Evolutionary conservation across 2,113 vertebrate genomes (phyloP).

Genomic region (Colaptes auratus): DNA sequence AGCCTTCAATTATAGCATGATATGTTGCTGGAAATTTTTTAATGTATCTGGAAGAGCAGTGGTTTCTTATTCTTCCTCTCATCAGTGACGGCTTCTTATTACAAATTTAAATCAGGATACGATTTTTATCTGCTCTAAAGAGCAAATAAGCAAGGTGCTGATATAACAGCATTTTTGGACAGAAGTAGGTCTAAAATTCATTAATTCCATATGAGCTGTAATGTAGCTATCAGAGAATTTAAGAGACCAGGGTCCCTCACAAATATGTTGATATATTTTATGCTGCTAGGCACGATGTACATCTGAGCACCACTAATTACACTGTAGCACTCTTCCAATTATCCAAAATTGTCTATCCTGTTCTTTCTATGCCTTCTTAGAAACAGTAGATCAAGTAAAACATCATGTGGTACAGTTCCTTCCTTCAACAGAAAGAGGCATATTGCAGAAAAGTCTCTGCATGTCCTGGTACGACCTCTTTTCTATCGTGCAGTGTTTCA

Average conservation of each 20-base stretch:
- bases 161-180: neutral
- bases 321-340: neutral
- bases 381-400: neutral
- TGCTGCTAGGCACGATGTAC: neutral
- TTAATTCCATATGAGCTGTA: neutral
- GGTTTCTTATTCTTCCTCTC: neutral
- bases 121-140: neutral
- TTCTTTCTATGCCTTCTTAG: neutral
- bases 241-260: neutral
- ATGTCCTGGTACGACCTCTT: neutral
- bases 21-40: neutral
- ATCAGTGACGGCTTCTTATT: neutral
- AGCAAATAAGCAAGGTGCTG: neutral
- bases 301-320: neutral
- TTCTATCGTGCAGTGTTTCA: neutral
- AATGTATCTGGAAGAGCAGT: neutral
- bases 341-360: neutral
- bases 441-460: neutral
- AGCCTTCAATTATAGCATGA: neutral
- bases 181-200: neutral
- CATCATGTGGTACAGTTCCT: fast-evolving
- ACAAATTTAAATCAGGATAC: neutral
- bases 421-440: neutral
- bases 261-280: neutral
- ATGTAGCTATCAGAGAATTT: neutral